These are phyloP conservation scores for Pterocles burchelli DNA, from an alignment of 2,113 vertebrate species.

Conservation along the genomic window DNA sequence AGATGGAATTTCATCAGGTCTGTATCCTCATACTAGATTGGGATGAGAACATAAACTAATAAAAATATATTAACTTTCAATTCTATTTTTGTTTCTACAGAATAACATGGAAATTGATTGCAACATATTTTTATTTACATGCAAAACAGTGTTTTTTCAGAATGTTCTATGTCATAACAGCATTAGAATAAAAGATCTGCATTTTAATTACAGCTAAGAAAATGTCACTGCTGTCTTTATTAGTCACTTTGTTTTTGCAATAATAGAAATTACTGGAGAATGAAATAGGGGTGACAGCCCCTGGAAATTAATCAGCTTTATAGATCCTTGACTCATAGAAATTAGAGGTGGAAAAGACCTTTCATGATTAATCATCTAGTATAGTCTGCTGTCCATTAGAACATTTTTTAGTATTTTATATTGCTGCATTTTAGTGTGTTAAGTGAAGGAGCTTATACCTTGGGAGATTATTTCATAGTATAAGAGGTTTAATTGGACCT, in stretches of 20 bases:
- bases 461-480: not conserved
- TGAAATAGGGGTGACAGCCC: not conserved
- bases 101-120: not conserved
- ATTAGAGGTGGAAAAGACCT: not conserved
- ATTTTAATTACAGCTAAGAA: slow-evolving; percentile 10
- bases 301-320: not conserved
- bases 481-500: not conserved
- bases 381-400: not conserved
- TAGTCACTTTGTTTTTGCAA: not conserved
- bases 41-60: slow-evolving; percentile 12
- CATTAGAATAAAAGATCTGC: not conserved
- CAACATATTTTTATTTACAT: not conserved
- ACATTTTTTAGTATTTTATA: not conserved
- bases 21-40: slow-evolving; percentile 34
- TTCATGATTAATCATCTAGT: not conserved
- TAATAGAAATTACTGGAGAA: slow-evolving; percentile 3
- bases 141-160: not conserved
- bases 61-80: slow-evolving; percentile 16
- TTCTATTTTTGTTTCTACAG: not conserved
- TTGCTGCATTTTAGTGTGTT: not conserved
- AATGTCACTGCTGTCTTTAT: not conserved
- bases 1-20: not conserved
- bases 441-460: not conserved
- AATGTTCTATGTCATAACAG: not conserved
- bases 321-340: not conserved